These are phyloP conservation scores for Phallusia fumigata DNA, from an alignment of 23 tunicate species.

Conservation along the genomic window DNA sequence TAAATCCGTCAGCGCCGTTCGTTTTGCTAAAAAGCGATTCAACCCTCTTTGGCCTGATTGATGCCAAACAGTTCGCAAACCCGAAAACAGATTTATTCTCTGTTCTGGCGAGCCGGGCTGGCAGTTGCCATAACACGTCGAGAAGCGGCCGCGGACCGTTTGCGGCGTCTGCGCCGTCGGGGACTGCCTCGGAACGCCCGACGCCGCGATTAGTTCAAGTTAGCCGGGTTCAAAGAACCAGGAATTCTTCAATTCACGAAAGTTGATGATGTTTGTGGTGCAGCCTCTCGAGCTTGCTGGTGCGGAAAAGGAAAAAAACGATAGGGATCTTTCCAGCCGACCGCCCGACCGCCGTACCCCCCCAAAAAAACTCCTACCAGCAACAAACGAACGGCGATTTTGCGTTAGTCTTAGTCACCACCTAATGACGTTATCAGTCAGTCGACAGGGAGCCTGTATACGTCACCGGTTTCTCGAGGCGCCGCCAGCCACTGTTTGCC, in stretches of 20 bases:
- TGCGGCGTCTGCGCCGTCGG: not conserved
- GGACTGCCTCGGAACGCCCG: not conserved
- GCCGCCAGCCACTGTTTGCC: not conserved
- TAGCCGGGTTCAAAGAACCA: conserved; percentile 16
- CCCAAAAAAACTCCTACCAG: not conserved
- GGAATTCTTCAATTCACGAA: not conserved
- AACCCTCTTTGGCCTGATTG: not conserved
- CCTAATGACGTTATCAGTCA: conserved; percentile 9
- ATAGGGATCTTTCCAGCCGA: conserved; percentile 11
- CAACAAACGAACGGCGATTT: not conserved
- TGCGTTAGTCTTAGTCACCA: conserved; percentile 5
- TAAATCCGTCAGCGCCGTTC: not conserved
- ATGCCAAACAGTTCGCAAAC: conserved; percentile 1
- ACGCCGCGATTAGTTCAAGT: conserved; percentile 24
- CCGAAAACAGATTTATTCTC: conserved; percentile 14
- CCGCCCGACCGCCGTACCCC: not conserved
- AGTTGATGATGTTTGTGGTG: conserved; percentile 22
- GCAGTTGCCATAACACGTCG: conserved; percentile 12
- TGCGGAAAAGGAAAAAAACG: not conserved
- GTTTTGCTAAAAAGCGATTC: not conserved
- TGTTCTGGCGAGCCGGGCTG: conserved; percentile 10
- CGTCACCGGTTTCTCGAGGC: not conserved
- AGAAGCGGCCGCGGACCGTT: not conserved
- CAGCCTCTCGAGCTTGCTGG: not conserved
- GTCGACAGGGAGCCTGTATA: not conserved